These are phyloP conservation scores for Petromus typicus DNA, from an alignment of 2,113 vertebrate species.

Conservation along the genomic window DNA sequence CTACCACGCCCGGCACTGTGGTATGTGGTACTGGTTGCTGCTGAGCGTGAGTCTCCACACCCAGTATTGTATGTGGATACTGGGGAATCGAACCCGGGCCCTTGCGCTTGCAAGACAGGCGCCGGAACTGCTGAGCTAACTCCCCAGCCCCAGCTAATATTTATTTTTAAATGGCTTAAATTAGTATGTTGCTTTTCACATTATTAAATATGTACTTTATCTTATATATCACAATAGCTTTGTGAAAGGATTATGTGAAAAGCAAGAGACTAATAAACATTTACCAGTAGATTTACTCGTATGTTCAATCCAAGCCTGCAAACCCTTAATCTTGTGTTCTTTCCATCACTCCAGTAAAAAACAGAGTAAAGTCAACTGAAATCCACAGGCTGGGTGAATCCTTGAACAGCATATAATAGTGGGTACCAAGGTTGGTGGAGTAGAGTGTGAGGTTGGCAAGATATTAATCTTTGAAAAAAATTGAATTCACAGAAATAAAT, in stretches of 20 bases:
- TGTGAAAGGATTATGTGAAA: neutral
- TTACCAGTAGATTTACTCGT: conserved; percentile 2
- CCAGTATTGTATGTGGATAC: no score
- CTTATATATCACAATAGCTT: conserved; percentile 14
- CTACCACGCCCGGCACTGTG: no score
- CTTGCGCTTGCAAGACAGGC: no score
- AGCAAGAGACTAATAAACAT: conserved; percentile 3
- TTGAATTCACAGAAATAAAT: conserved; percentile 24
- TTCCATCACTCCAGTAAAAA: neutral
- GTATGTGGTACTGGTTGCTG: no score
- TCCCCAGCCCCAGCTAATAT: conserved; percentile 30
- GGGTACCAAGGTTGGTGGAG: neutral
- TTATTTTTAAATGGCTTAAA: conserved; percentile 3
- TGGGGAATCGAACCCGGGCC: no score
- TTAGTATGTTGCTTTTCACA: conserved; percentile 15
- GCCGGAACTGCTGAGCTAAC: no score
- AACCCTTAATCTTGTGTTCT: neutral
- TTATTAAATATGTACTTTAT: neutral
- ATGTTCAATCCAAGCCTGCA: neutral
- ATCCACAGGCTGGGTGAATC: neutral
- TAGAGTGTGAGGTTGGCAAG: neutral
- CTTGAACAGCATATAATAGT: neutral
- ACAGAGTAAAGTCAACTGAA: neutral
- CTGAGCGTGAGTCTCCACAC: no score
- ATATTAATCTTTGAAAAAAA: conserved; percentile 8